These are phyloP conservation scores for Spicauda simplicius DNA, from an alignment of 2,888 invertebrate genomes.

Conservation along the genomic window DNA sequence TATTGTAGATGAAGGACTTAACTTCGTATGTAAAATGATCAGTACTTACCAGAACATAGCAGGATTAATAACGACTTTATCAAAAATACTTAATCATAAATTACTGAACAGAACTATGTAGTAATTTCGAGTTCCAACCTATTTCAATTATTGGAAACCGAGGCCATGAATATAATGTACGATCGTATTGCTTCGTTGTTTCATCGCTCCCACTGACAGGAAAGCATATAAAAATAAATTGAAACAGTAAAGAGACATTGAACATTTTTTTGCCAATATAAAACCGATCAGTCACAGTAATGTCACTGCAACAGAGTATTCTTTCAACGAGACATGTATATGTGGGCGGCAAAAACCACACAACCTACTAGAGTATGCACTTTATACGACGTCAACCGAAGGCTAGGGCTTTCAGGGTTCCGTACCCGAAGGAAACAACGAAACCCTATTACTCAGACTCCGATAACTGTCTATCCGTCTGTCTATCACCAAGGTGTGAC, in stretches of 20 bases:
- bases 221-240: conserved; percentile 23
- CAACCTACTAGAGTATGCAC: conserved; percentile 9
- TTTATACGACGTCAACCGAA: conserved; percentile 11
- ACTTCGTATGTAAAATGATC: too few relatives aligned
- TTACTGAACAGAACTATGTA: not conserved
- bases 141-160: not conserved
- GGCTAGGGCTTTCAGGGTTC: conserved; percentile 39
- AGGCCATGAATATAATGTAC: not conserved
- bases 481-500: too few relatives aligned
- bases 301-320: conserved; percentile 31
- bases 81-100: not conserved
- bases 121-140: not conserved
- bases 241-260: conserved; percentile 8
- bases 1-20: too few relatives aligned
- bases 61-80: too few relatives aligned
- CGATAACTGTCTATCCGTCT: too few relatives aligned
- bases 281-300: conserved; percentile 33
- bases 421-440: too few relatives aligned
- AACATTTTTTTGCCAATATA: conserved; percentile 24
- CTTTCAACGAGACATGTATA: conserved; percentile 30
- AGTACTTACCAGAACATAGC: too few relatives aligned
- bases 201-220: conserved; percentile 13
- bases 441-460: too few relatives aligned
- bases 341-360: conserved; percentile 28
- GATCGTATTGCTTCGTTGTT: not conserved